Base-by-base conservation (phyloP, 2,113 vertebrate genomes). In the Platichthys flesus region DNA sequence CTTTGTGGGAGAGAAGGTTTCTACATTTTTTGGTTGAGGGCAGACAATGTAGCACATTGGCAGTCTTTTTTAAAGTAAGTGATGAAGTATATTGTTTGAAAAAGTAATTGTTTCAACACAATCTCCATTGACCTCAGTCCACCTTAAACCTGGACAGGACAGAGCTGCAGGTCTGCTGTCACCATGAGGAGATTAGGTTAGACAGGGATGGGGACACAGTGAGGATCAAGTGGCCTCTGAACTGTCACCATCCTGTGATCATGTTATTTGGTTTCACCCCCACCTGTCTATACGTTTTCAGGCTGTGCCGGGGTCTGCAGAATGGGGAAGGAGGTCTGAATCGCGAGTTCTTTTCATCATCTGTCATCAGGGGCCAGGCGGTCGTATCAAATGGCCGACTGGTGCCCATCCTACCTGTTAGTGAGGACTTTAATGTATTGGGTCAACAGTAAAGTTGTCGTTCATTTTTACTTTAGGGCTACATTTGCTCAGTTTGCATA, bases 211-310 rank as follows among this genome's bases (percentile, higher is more conserved):
- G 16, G 12, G 64, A 64, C 42, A 5, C 23, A 10, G 58, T 49
- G 71, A 64, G 69, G 85, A 88, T 88, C 55, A n/a, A 60, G 61
- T 91, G 23, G 60, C 85, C 40, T 84, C n/a, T 4, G 21, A 62
- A 74, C 52, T 63, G 40, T 71, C 83, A 65, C 37, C 47, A 28
- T 72, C 58, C 56, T 69, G 65, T 24, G 60, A 62, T 55, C 61
- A 10, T 20, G 47, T 66, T 74, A 79, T 86, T 78, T 71, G 26
- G 68, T 91, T 91, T 81, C 88, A 76, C 61, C 88, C 88, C 80
- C 71, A 63, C 60, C 56, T 51, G 73, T 69, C 69, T 74, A 7
- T 67, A 54, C 0, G n/a, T 62, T 85, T 82, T 67, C 73, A 55
- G 40, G 16, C 16, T 2, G 63, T 52, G 57, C 10, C 14, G 77